phyloP scores from a whole-genome alignment of 2,888 invertebrate species.

The Vanessa cardui region DNA sequence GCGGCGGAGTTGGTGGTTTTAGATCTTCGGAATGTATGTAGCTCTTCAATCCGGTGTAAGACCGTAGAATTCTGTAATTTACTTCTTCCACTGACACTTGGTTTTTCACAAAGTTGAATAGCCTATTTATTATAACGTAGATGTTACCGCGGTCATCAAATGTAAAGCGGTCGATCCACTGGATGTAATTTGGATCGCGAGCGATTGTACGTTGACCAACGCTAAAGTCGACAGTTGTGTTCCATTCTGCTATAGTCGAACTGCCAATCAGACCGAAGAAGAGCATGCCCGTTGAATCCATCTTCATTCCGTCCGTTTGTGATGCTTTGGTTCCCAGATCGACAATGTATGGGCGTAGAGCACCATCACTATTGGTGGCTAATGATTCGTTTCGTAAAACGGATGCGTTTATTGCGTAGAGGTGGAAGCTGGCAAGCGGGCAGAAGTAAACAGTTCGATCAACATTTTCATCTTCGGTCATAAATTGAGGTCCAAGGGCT shows the following conservation, averaged over 20 bases:
- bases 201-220: conserved; percentile 85
- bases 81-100: conserved; percentile 82
- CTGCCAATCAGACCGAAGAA: conserved; percentile 87
- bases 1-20: conserved; percentile 42
- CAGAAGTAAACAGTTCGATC: conserved; percentile 85
- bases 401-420: conserved; percentile 86
- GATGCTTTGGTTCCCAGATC: conserved; percentile 85
- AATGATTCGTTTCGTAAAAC: conserved; percentile 82
- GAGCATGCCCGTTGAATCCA: conserved; percentile 86
- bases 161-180: conserved; percentile 88
- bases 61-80: conserved; percentile 86
- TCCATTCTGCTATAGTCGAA: conserved; percentile 88
- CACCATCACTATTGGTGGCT: conserved; percentile 58
- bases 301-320: conserved; percentile 89
- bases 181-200: conserved; percentile 85
- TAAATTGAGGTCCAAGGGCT: conserved; percentile 85
- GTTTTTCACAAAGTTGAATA: conserved; percentile 85
- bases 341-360: conserved; percentile 75
- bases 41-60: conserved; percentile 83
- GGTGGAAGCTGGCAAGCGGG: conserved; percentile 86
- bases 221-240: conserved; percentile 82
- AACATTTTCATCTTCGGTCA: conserved; percentile 57
- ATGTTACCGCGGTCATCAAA: conserved; percentile 86
- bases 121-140: conserved; percentile 86
- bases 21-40: conserved; percentile 83